Evolutionary conservation across 2,797 vertebrate genomes (phyloP).

Genomic region (Helarctos malayanus): DNA sequence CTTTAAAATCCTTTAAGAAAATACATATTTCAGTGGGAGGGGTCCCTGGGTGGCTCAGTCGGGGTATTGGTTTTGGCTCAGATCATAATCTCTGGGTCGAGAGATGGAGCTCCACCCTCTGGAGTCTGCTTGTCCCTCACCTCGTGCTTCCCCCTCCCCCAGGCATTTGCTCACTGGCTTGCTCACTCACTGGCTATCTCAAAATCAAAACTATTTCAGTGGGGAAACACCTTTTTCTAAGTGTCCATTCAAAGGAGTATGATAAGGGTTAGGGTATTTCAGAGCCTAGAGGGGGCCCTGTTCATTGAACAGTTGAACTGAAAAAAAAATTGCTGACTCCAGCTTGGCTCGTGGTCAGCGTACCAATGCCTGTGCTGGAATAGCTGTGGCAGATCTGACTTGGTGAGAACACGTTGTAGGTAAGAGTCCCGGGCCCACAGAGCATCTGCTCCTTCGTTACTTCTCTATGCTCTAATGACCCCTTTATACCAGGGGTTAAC

Average conservation of each 20-base stretch:
- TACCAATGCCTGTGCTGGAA: background rate
- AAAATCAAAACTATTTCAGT: no score
- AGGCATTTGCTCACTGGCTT: no score
- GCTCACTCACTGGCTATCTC: background rate
- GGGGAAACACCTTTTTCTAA: background rate
- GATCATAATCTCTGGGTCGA: background rate
- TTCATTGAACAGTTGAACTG: background rate
- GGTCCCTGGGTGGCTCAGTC: background rate
- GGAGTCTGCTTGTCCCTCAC: background rate
- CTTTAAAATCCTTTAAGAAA: background rate
- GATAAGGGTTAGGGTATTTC: background rate
- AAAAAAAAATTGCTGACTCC: background rate
- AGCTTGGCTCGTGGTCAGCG: accelerated
- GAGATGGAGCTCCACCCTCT: background rate
- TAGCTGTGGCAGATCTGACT: background rate
- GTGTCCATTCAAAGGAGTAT: background rate
- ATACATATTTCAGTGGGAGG: background rate
- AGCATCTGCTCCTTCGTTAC: background rate
- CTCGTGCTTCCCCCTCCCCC: background rate
- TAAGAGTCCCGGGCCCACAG: background rate
- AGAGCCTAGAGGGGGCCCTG: background rate
- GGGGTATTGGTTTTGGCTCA: background rate
- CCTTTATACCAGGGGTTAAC: background rate
- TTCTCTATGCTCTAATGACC: background rate
- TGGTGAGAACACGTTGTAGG: background rate